Percentiles rank a stretch among this genome's conserved stretches.
These are phyloP conservation scores for honey bee (Apis mellifera) DNA, from an alignment of 1,140 invertebrate species.

Conservation along the genomic window Amel_HAv3.1 CM009934.2:6725001-6725500, in stretches of 20 bases:
- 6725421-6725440: conserved; percentile 78
- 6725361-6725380: conserved; percentile 59
- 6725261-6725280: conserved; percentile 74
- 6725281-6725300: conserved; percentile 77
- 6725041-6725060: too few relatives aligned
- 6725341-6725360: conserved; percentile 52
- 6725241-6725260: conserved; percentile 76
- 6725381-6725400: conserved; percentile 59
- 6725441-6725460: conserved; percentile 77
- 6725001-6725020: fast-evolving
- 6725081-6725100: too few relatives aligned
- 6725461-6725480: conserved; percentile 30
- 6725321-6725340: conserved; percentile 58
- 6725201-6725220: neutral
- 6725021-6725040: neutral
- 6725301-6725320: conserved; percentile 76
- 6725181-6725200: conserved; percentile 3
- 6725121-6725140: conserved; percentile 82
- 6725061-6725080: neutral
- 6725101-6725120: conserved; percentile 62
- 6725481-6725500: conserved; percentile 31
- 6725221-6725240: conserved; percentile 76
- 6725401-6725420: conserved; percentile 80
- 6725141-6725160: too few relatives aligned
- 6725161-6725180: too few relatives aligned